Conservation (phyloP, 2,888 invertebrate genomes). For the Latrodectus elegans region DNA sequence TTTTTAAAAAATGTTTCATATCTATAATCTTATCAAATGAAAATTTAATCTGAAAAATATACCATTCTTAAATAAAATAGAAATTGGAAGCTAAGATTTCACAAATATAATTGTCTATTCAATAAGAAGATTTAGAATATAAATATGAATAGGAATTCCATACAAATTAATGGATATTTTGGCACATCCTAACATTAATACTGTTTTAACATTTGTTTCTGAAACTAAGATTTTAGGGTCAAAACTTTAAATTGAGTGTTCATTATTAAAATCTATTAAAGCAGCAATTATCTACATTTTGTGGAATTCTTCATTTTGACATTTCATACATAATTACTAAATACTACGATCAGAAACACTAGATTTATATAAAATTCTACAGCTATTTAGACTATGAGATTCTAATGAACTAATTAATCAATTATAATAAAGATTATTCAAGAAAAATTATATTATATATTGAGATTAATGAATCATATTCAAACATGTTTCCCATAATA, state of each 20-base stretch:
- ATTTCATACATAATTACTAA: constrained; percentile 7
- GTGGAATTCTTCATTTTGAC: constrained; percentile 25
- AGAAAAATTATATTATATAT: not conserved
- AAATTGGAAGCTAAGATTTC: not conserved
- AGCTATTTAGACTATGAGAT: constrained; percentile 6
- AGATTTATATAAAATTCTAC: constrained; percentile 7
- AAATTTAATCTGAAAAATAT: not conserved
- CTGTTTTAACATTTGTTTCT: constrained; percentile 36
- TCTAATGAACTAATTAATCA: not conserved
- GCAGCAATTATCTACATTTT: not conserved
- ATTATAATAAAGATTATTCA: constrained; percentile 1
- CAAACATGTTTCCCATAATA: too few species aligned
- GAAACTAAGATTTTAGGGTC: constrained; percentile 27
- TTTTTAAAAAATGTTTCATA: not conserved
- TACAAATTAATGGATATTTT: constrained; percentile 6
- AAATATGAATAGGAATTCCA: not conserved
- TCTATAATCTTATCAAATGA: not conserved
- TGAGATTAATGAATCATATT: not conserved
- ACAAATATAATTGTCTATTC: not conserved
- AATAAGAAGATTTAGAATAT: not conserved
- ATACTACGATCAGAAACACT: constrained; percentile 9
- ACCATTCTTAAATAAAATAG: not conserved
- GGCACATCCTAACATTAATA: constrained; percentile 38
- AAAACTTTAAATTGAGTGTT: constrained; percentile 39
- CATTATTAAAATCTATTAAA: constrained; percentile 4